Evolutionary conservation across 2,888 invertebrate genomes (phyloP).

Genomic region (Camptogramma bilineatum): DNA sequence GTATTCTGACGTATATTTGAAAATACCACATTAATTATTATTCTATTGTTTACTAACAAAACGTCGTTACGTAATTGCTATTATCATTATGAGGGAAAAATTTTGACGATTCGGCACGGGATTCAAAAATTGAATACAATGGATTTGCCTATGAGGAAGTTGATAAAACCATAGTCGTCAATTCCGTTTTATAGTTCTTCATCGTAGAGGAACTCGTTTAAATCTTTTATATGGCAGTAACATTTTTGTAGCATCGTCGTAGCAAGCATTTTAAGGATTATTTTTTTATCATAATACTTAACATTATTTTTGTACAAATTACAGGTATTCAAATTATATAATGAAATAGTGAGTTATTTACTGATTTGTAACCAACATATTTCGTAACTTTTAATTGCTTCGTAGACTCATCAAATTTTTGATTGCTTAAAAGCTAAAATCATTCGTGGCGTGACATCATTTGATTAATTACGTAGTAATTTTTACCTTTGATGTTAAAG

Average conservation of each 20-base stretch:
- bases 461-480: slow-evolving; percentile 5
- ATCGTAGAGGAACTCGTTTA: slow-evolving; percentile 38
- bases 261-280: slow-evolving; percentile 4
- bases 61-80: slow-evolving; percentile 14
- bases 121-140: slow-evolving; percentile 39
- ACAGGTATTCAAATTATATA: not conserved
- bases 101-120: slow-evolving; percentile 30
- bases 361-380: slow-evolving; percentile 10
- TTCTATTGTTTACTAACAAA: slow-evolving; percentile 26
- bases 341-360: not conserved
- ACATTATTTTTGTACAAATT: not conserved
- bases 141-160: slow-evolving; percentile 36
- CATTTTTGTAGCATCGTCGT: slow-evolving; percentile 15
- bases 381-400: slow-evolving; percentile 30
- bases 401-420: slow-evolving; percentile 17
- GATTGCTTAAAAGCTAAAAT: slow-evolving; percentile 22
- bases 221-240: slow-evolving; percentile 54
- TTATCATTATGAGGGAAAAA: slow-evolving; percentile 25
- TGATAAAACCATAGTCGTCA: slow-evolving; percentile 2
- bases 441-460: slow-evolving; percentile 29
- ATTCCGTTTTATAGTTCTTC: not conserved
- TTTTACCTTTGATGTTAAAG: slow-evolving; percentile 23
- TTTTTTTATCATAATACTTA: not conserved
- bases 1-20: slow-evolving; percentile 50
- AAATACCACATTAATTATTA: slow-evolving; percentile 47